Base-by-base conservation (phyloP, 1,140 invertebrate genomes). In the Bradynema listronoti region DNA sequence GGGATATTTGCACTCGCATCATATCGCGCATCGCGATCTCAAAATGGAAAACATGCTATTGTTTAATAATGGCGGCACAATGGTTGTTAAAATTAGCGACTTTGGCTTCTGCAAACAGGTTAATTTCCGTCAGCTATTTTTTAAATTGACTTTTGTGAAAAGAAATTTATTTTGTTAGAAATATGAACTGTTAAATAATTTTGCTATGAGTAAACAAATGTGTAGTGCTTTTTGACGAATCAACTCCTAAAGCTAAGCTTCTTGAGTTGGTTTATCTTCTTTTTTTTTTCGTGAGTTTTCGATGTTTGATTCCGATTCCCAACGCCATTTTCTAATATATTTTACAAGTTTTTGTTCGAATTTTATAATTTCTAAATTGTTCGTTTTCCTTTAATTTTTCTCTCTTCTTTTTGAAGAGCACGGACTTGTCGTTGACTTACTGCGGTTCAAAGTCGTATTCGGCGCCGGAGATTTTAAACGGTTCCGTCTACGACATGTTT, bases 1-100 rank as follows among this genome's bases (percentile, higher is more conserved):
- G 0, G 69, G 80, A 30, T 85, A 86, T 70, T 77, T 86, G 5
- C 85, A 86, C 70, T 67, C 74, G 4, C 61, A 78, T 39, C 80
- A 84, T 47, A 82, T 86, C 29, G 81, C 83, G 7, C 85, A 86
- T 71, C 69, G 85, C 61, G 85, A 86, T 75, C 72, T 86, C 16
- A 86, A 86, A 77, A 85, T 85, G 69, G 85, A 86, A 72, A 86
- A 86, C 74, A 75, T 86, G 14, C 75, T 86, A 9, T 66, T 86
- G 6, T 80, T 80, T 50, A 73, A 68, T 1, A 67, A 77, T 29
- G 80, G 82, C 61, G n/a, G n/a, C n/a, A n/a, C n/a, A n/a, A n/a
- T n/a, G n/a, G 77, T 78, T 52, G 69, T 85, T 6, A 84, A 85
- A 70, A 66, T 85, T 16, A 80, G 80, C 22, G 85, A 86, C 78